Conservation (phyloP, 2,888 invertebrate genomes). For the Acrobasis consociella region DNA sequence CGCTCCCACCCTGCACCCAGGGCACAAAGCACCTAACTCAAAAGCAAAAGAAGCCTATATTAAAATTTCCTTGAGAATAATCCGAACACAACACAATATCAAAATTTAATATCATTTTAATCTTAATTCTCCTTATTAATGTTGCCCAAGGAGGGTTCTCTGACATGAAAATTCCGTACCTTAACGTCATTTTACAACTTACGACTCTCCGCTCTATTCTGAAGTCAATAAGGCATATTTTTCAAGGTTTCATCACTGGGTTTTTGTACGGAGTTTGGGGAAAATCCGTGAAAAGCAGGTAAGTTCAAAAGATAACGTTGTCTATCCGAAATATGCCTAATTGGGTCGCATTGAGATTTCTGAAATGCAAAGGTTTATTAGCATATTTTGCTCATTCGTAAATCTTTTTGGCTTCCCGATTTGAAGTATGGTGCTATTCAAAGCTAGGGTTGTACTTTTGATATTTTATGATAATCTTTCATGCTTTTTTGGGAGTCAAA, state of each 20-base stretch:
- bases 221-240: constrained; percentile 24
- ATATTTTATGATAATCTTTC: too few relatives aligned
- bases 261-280: constrained; percentile 45
- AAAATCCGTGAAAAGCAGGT: constrained; percentile 64
- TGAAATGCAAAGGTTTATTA: constrained; percentile 31
- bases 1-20: constrained; percentile 2
- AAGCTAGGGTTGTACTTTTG: too few relatives aligned
- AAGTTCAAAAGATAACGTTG: constrained; percentile 77
- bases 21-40: constrained; percentile 50
- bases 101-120: constrained; percentile 83
- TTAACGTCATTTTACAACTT: constrained; percentile 31
- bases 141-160: constrained; percentile 68
- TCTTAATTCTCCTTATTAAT: constrained; percentile 82
- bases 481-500: too few relatives aligned
- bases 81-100: constrained; percentile 81
- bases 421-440: background rate
- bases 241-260: constrained; percentile 20
- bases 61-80: constrained; percentile 77
- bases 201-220: constrained; percentile 35
- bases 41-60: constrained; percentile 68
- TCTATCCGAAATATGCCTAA: constrained; percentile 65
- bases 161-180: constrained; percentile 50
- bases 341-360: constrained; percentile 66
- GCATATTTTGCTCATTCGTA: constrained; percentile 25
- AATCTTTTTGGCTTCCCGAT: constrained; percentile 3